Evolutionary conservation across 2,888 invertebrate species (phyloP).

Genomic region (Harmothoe impar): DNA sequence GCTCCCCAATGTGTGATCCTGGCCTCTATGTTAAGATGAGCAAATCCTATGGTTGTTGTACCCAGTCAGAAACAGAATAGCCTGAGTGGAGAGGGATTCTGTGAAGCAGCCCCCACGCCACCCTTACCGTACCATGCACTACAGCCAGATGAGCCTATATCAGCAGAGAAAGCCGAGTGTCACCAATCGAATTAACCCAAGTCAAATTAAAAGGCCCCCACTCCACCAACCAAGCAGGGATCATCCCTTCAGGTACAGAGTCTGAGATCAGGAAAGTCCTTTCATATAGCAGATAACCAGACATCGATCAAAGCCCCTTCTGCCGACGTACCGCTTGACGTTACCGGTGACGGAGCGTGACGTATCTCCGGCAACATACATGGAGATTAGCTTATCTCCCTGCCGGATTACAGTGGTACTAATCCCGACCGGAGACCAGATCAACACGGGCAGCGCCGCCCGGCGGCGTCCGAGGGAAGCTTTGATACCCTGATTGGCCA

Average conservation of each 20-base stretch:
- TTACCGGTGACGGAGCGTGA: not conserved
- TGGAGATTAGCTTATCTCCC: not conserved
- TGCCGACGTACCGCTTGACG: not conserved
- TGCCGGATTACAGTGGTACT: not conserved
- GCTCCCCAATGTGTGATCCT: no score
- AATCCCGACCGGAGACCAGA: not conserved
- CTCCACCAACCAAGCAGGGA: not conserved
- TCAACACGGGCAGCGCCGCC: not conserved
- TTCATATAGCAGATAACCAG: not conserved
- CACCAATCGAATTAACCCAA: slow-evolving; percentile 22
- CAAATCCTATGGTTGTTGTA: no score
- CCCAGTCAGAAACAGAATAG: no score
- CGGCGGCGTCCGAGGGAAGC: not conserved
- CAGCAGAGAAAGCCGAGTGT: not conserved
- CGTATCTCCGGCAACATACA: not conserved
- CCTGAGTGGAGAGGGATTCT: no score
- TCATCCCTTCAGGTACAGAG: not conserved
- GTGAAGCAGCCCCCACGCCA: no score
- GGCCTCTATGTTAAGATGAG: no score
- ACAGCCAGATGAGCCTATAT: not conserved
- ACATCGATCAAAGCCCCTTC: not conserved
- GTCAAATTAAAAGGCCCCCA: not conserved
- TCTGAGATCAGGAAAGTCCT: slow-evolving; percentile 1
- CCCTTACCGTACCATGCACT: not conserved
- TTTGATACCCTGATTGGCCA: slow-evolving; percentile 25